A percentile compares a stretch with the other conserved stretches of the same genome.
Evolutionary conservation across 2,797 vertebrate species (phyloP).

Genomic region (Gallinago nigripennis): DNA sequence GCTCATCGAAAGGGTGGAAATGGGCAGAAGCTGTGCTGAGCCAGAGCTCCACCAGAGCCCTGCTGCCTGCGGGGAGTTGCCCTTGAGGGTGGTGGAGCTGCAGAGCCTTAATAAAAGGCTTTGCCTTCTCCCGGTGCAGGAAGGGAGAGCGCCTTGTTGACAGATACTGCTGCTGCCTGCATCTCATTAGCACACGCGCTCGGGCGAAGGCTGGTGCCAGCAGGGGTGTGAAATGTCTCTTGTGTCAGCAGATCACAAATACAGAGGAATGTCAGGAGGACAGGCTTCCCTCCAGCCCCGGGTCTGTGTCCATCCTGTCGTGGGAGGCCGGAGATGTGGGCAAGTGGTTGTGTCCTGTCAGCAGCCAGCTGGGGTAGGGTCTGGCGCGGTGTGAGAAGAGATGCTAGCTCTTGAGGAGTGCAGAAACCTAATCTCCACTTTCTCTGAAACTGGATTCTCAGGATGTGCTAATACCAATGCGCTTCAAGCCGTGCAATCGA

Average conservation of each 20-base stretch:
- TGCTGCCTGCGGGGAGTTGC: background rate
- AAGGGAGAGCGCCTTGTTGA: background rate
- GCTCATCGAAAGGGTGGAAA: background rate
- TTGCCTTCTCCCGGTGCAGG: background rate
- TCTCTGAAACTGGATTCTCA: slow-evolving; percentile 68
- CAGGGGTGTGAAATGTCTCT: slow-evolving; percentile 46
- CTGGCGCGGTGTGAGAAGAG: accelerated
- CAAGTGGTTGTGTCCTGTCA: background rate
- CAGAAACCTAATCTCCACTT: slow-evolving; percentile 59
- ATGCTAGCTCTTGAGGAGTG: slow-evolving; percentile 18
- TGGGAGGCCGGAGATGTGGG: accelerated
- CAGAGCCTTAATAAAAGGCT: background rate
- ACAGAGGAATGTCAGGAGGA: background rate
- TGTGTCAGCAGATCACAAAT: slow-evolving; percentile 15
- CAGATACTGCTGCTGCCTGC: slow-evolving; percentile 40
- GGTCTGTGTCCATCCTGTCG: background rate
- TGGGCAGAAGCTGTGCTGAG: background rate
- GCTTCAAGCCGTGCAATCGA: background rate
- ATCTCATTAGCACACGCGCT: background rate
- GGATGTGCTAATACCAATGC: background rate
- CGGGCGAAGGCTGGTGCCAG: background rate
- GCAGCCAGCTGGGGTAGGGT: background rate
- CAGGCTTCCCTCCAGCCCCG: background rate
- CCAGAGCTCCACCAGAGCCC: background rate
- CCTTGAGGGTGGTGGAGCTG: background rate